Evolutionary conservation across 2,888 invertebrate species (phyloP).

Genomic region (Tachina grossa): DNA sequence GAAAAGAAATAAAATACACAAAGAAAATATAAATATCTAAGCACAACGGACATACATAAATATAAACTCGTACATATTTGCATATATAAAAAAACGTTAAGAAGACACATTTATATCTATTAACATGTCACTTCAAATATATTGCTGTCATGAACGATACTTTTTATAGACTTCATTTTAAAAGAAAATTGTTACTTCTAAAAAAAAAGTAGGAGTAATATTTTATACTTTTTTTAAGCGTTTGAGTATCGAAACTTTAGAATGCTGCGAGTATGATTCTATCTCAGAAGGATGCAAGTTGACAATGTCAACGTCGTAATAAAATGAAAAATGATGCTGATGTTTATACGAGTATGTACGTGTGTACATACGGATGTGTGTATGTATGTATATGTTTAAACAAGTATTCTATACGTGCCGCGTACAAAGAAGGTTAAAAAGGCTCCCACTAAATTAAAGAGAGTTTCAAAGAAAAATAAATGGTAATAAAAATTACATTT

Average conservation of each 20-base stretch:
- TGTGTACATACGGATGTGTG: neutral
- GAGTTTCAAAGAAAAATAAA: too few relatives aligned
- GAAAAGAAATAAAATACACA: neutral
- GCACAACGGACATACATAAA: neutral
- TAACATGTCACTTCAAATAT: constrained; percentile 39
- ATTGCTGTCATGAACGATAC: constrained; percentile 23
- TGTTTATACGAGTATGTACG: constrained; percentile 4
- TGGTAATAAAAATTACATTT: too few relatives aligned
- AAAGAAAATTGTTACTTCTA: neutral
- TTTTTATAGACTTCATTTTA: constrained; percentile 16
- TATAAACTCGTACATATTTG: neutral
- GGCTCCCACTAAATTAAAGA: too few relatives aligned
- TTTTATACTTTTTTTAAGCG: neutral
- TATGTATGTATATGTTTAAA: neutral
- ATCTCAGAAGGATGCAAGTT: constrained; percentile 1
- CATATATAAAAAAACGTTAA: neutral
- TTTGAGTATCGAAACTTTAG: neutral
- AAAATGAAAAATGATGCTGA: neutral
- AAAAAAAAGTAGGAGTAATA: neutral
- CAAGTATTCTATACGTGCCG: neutral
- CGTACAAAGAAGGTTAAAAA: too few relatives aligned
- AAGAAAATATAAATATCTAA: neutral
- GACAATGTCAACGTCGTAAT: constrained; percentile 9
- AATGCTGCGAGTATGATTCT: neutral
- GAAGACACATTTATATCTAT: constrained; percentile 13